phyloP scores from a whole-genome alignment of 92 coral and sea anemone species.

The Blastomussa wellsi region DNA sequence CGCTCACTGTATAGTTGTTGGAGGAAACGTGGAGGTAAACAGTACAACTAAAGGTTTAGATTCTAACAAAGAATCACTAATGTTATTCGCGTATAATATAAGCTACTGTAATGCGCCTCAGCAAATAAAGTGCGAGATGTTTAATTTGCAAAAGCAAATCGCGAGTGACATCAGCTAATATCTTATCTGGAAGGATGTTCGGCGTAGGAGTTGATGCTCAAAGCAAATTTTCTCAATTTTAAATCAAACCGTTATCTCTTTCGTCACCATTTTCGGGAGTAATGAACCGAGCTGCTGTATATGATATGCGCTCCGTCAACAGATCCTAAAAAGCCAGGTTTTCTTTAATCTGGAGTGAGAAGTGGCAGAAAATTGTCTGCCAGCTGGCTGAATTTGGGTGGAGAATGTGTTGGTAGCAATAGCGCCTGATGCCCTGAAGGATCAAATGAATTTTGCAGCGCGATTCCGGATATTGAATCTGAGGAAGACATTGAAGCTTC shows the following conservation, averaged over 20 bases:
- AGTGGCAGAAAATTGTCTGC: not conserved
- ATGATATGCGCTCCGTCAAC: not conserved
- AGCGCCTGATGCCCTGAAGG: not conserved
- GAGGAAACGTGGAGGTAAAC: not conserved
- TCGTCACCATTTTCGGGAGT: not conserved
- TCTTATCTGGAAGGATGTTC: not conserved
- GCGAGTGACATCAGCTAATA: not conserved
- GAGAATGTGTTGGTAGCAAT: not conserved
- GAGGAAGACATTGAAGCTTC: not conserved
- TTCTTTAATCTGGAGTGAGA: not conserved
- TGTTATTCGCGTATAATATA: not conserved
- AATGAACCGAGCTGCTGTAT: not conserved
- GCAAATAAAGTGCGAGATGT: conserved; percentile 4
- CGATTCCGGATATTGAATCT: not conserved
- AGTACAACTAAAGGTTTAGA: not conserved
- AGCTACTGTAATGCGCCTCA: not conserved
- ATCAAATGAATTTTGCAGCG: not conserved
- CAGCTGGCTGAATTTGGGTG: not conserved
- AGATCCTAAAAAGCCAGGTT: not conserved
- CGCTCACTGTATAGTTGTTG: not conserved
- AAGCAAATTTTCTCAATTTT: not conserved
- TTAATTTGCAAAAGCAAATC: conserved; percentile 23
- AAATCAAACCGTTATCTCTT: not conserved
- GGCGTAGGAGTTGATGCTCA: not conserved
- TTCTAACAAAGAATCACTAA: not conserved